phyloP scores from a whole-genome alignment of 2,888 invertebrate species.

The Pterostichus madidus region DNA sequence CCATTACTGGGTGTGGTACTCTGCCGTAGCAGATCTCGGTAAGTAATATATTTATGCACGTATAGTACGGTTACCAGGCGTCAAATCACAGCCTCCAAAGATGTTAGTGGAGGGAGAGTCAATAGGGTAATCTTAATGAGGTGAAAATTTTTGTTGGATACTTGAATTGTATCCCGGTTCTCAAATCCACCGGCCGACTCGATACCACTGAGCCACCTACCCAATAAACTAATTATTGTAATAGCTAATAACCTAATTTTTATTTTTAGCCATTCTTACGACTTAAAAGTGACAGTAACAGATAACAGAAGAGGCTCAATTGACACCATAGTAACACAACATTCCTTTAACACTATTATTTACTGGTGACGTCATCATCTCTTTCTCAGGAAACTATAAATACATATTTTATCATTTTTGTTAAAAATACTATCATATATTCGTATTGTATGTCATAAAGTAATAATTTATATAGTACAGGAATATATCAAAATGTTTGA shows the following conservation, averaged over 20 bases:
- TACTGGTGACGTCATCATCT: slow-evolving; percentile 44
- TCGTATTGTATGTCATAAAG: neutral
- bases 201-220: too few species aligned
- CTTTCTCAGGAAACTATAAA: neutral
- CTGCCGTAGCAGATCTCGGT: too few species aligned
- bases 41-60: too few species aligned
- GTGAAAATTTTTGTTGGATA: too few species aligned
- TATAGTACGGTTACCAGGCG: too few species aligned
- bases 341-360: slow-evolving; percentile 46
- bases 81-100: too few species aligned
- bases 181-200: too few species aligned
- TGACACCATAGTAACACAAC: slow-evolving; percentile 17
- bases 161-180: too few species aligned
- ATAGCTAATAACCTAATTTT: neutral
- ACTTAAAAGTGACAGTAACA: slow-evolving; percentile 11
- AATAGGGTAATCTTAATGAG: too few species aligned
- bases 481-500: slow-evolving; percentile 38
- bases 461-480: slow-evolving; percentile 30
- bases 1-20: too few species aligned
- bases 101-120: too few species aligned
- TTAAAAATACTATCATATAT: too few species aligned
- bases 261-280: slow-evolving; percentile 1
- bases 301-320: slow-evolving; percentile 41
- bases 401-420: neutral
- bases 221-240: neutral